Evolutionary conservation across 2,113 vertebrate species (phyloP).

Genomic region (Bungarus multicinctus): DNA sequence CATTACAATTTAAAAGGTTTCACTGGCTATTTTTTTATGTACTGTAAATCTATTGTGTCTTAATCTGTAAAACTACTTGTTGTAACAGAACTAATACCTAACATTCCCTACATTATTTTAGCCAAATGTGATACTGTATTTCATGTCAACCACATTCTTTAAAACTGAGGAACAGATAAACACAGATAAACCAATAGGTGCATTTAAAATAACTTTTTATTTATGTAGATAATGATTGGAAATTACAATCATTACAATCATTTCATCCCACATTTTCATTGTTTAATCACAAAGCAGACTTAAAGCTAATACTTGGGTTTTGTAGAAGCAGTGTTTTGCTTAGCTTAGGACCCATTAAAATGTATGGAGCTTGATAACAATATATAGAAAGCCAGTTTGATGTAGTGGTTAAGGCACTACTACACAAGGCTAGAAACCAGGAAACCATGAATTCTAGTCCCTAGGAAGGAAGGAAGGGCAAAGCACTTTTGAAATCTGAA

Average conservation of each 20-base stretch:
- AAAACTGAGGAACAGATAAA: constrained; percentile 1
- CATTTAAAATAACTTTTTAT: not conserved
- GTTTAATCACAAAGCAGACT: not conserved
- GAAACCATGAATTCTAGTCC: not conserved
- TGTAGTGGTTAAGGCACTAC: not conserved
- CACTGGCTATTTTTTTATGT: not conserved
- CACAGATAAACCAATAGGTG: not conserved
- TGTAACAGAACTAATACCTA: not conserved
- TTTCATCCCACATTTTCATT: not conserved
- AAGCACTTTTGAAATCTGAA: not conserved
- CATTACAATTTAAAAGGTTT: not conserved
- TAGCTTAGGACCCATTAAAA: not conserved
- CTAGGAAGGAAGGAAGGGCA: not conserved
- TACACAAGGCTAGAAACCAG: not conserved
- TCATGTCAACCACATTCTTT: constrained; percentile 5
- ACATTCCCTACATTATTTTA: not conserved
- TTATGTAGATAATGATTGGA: constrained; percentile 27
- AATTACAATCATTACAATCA: too few species aligned
- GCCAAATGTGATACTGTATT: not conserved
- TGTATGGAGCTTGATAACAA: not conserved
- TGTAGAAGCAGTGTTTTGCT: constrained; percentile 1
- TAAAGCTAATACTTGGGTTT: constrained; percentile 1
- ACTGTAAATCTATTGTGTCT: not conserved
- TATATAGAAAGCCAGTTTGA: not conserved
- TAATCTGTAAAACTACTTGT: not conserved